A percentile compares a stretch with the other conserved stretches of the same genome.
These are phyloP conservation scores for Neotragus pygmaeus DNA, from an alignment of 2,113 vertebrate species.

Conservation along the genomic window DNA sequence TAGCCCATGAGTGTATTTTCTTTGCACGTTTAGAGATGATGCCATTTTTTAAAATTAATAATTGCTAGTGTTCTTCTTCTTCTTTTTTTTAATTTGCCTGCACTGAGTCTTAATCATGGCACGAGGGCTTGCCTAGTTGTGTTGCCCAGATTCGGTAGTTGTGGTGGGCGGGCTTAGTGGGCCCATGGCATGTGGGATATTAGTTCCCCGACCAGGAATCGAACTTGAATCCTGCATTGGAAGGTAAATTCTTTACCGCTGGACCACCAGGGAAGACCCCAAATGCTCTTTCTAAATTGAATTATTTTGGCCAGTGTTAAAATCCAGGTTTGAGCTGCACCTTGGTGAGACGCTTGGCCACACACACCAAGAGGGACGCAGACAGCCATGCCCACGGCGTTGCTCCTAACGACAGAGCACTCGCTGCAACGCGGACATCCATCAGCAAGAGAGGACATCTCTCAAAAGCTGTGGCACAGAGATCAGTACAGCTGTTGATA, in stretches of 20 bases:
- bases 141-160: fast-evolving
- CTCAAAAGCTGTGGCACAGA: not conserved
- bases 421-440: not conserved
- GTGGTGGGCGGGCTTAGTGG: fast-evolving
- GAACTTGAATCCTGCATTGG: not conserved
- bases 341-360: not conserved
- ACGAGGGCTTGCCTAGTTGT: not conserved
- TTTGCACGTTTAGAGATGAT: not conserved
- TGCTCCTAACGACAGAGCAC: not conserved
- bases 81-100: not conserved
- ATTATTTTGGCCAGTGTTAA: not conserved
- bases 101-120: not conserved
- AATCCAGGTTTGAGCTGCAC: not conserved
- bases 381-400: fast-evolving
- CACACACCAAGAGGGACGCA: not conserved
- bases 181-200: not conserved
- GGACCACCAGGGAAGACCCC: not conserved
- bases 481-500: not conserved
- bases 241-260: not conserved
- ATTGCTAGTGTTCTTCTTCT: not conserved
- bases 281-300: not conserved
- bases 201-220: not conserved
- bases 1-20: not conserved
- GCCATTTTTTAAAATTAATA: not conserved
- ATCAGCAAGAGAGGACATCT: not conserved